Evolutionary conservation across 2,113 vertebrate genomes (phyloP), one percentile per base, ranked within the genome.

Genomic region (Caretta caretta): DNA sequence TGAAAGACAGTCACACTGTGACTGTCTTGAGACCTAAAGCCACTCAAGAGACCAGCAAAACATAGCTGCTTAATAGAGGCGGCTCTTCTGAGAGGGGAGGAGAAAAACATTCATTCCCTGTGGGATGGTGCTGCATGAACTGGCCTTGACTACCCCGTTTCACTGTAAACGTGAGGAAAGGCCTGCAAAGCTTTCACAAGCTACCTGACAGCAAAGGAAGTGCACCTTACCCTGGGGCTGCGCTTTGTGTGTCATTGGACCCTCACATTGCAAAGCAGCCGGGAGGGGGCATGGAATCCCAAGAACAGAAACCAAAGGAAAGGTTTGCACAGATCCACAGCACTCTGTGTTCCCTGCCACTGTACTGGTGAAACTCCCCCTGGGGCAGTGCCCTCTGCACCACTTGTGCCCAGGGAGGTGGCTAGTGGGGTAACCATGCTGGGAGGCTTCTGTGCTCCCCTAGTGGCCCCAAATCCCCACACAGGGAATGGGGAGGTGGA

Each of bases 21-120:
- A 86, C 49, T 59, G 72, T 48, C 38, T 56, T 1, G 2, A 25
- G 17, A 0, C 0, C 0, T 5, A 19, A 86, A 1, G 59, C 14
- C 8, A 1, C 0, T 78, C 2, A 72, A 87, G 89, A 75, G 38
- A 27, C 78, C 35, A 48, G 29, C 80, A 59, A 29, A 88, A 89
- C 35, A 2, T 2, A 27, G 14, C 76, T 89, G 49, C 78, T 51
- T 80, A 38, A 57, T 49, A 46, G 35, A 48, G 35, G 24, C 56
- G 53, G 5, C 13, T 38, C 56, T 83, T 51, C 22, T 35, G 35
- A 31, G 69, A 54, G 19, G 72, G 53, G 53, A 88, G 35, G 19
- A 50, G 76, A 76, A 93, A 38, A 38, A n/a, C 9, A 72, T 20
- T 22, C 19, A 22, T 35, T 38, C n/a, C 5, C 19, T 57, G 90